These are phyloP conservation scores for Tricholauxania praeusta DNA, from an alignment of 2,888 invertebrate genomes.

Conservation along the genomic window DNA sequence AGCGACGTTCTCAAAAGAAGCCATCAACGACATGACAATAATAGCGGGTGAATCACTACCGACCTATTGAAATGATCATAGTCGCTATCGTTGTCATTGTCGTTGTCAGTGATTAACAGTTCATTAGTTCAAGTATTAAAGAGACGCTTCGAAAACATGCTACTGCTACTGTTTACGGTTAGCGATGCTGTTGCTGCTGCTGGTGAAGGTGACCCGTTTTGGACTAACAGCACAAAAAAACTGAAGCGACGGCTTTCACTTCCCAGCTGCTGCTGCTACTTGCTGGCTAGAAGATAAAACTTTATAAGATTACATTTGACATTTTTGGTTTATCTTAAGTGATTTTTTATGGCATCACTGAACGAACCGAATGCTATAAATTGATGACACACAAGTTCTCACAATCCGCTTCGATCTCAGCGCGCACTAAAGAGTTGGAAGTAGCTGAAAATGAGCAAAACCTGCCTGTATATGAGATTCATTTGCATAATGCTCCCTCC, in stretches of 20 bases:
- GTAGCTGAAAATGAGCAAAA: background rate
- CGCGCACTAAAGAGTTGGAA: background rate
- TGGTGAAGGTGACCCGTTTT: background rate
- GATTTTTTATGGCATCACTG: slow-evolving; percentile 50
- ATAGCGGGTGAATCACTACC: too few relatives aligned
- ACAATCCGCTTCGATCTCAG: background rate
- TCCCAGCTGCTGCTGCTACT: background rate
- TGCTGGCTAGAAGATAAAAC: background rate
- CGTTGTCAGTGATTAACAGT: background rate
- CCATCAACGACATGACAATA: too few relatives aligned
- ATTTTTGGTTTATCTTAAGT: slow-evolving; percentile 51
- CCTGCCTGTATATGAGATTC: background rate
- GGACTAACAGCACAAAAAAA: background rate
- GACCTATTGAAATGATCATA: too few relatives aligned
- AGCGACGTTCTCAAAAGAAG: too few relatives aligned
- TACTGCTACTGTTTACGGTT: slow-evolving; percentile 16
- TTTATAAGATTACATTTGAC: slow-evolving; percentile 39
- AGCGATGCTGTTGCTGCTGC: background rate
- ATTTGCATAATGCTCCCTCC: background rate
- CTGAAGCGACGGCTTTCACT: slow-evolving; percentile 19
- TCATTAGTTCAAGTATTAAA: slow-evolving; percentile 23
- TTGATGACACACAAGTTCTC: slow-evolving; percentile 13
- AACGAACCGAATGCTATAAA: background rate
- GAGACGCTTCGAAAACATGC: background rate
- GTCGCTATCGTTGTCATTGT: too few relatives aligned